A percentile compares a stretch with the other conserved stretches of the same genome.
phyloP scores from a whole-genome alignment of 2,888 invertebrate genomes.

The Harmothoe impar region DNA sequence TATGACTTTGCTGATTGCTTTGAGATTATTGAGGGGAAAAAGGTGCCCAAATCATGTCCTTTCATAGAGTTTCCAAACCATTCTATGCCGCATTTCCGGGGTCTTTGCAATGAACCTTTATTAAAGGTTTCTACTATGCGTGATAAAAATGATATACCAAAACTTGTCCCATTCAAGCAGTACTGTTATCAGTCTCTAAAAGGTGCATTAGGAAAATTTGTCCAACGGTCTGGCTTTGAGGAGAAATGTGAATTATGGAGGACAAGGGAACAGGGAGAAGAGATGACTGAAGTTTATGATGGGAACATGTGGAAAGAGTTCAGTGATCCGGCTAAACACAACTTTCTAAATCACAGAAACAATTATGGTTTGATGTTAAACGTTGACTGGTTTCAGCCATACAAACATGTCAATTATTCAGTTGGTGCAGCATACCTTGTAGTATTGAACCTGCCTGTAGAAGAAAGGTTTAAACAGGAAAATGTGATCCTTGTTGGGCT shows the following conservation, averaged over 20 bases:
- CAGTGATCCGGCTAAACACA: background rate
- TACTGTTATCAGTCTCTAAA: background rate
- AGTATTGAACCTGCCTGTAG: background rate
- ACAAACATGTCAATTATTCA: background rate
- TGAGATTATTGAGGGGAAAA: background rate
- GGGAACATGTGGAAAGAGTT: background rate
- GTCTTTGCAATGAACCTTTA: too few relatives aligned
- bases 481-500: constrained; percentile 9
- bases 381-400: constrained; percentile 8
- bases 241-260: constrained; percentile 20
- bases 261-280: background rate
- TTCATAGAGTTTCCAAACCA: background rate
- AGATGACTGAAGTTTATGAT: background rate
- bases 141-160: background rate
- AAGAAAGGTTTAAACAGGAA: background rate
- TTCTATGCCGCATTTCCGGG: background rate
- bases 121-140: too few relatives aligned
- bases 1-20: background rate
- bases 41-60: background rate
- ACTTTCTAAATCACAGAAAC: background rate
- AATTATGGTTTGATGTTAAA: background rate
- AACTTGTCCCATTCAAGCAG: background rate
- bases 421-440: background rate
- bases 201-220: background rate
- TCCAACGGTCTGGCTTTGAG: background rate